Percentiles rank a stretch among this genome's conserved stretches.
Evolutionary conservation across 1,140 invertebrate genomes (phyloP).

Genomic region (Lethocerus indicus): DNA sequence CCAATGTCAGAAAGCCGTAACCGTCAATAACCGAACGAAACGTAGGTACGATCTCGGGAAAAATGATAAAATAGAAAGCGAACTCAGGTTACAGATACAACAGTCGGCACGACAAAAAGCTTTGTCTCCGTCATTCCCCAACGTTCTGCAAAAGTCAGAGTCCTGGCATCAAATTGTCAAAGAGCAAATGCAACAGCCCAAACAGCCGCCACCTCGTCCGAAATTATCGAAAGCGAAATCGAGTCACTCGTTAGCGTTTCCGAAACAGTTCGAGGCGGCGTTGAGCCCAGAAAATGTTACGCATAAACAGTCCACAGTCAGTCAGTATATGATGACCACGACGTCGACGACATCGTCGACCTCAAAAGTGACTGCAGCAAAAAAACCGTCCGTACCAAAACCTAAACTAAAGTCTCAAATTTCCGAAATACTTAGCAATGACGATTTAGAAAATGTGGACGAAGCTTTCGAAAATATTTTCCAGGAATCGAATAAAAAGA

Average conservation of each 20-base stretch:
- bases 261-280: constrained; percentile 61
- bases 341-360: constrained; percentile 12
- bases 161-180: constrained; percentile 55
- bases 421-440: constrained; percentile 14
- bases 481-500: constrained; percentile 17
- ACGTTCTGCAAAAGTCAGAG: constrained; percentile 51
- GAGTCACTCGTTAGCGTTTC: constrained; percentile 45
- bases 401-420: constrained; percentile 14
- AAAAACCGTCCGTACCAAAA: constrained; percentile 4
- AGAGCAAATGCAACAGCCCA: constrained; percentile 20
- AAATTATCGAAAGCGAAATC: constrained; percentile 35
- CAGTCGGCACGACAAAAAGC: constrained; percentile 19
- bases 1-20: constrained; percentile 20
- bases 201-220: constrained; percentile 22
- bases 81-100: constrained; percentile 16
- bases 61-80: constrained; percentile 13
- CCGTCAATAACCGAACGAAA: constrained; percentile 16
- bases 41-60: constrained; percentile 7
- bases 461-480: constrained; percentile 25
- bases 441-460: constrained; percentile 25
- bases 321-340: constrained; percentile 46
- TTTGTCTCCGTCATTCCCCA: constrained; percentile 21
- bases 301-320: constrained; percentile 58
- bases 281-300: constrained; percentile 49
- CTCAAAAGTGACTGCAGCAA: constrained; percentile 13